Base-by-base conservation (phyloP, 1,140 invertebrate genomes). In the Magallana ariakensis region DNA sequence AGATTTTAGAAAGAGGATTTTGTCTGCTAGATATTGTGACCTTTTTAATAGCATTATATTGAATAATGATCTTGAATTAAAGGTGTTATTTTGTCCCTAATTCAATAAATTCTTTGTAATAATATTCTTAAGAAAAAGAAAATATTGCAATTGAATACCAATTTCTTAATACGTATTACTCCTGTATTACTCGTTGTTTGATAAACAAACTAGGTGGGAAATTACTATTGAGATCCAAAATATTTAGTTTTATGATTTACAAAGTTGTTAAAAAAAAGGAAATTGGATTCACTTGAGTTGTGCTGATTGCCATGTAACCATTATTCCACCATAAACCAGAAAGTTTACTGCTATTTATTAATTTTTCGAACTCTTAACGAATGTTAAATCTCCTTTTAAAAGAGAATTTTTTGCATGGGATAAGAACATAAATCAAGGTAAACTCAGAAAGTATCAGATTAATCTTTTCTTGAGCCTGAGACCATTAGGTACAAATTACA, bases 291-390 rank as follows among this genome's bases (percentile, higher is more conserved):
- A 26, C 66, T 26, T 75, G 66, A 75, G 22, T 75, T 19, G 22
- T 75, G 15, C 26, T 75, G 13, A 75, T 11, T 33, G 66, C 22
- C 4, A 9, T 75, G 9, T 4, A 13, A 22, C 2, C 10, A 75
- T 75, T 75, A 75, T 75, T 33, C 33, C 66, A 26, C 66, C 22
- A 75, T 75, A 75, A 75, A 75, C 33, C 66, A 11, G 10, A 75
- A 75, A 33, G 15, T 75, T 75, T 75, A 75, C 66, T 75, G 66
- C 66, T 75, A 75, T 26, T 26, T 62, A n/a, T 16, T 62, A 19
- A n/a, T 62, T 75, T 19, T 75, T 26, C 22, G 33, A 33, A 11
- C 19, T 75, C 66, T 75, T 75, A 75, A 33, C 66, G 19, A 11
- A 13, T 13, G 6, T 11, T 19, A 75, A 75, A 75, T 75, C 66